Percentiles rank a stretch among this genome's conserved stretches.
Conservation (phyloP, 2,113 vertebrate genomes). For the Lethenteron reissneri region DNA sequence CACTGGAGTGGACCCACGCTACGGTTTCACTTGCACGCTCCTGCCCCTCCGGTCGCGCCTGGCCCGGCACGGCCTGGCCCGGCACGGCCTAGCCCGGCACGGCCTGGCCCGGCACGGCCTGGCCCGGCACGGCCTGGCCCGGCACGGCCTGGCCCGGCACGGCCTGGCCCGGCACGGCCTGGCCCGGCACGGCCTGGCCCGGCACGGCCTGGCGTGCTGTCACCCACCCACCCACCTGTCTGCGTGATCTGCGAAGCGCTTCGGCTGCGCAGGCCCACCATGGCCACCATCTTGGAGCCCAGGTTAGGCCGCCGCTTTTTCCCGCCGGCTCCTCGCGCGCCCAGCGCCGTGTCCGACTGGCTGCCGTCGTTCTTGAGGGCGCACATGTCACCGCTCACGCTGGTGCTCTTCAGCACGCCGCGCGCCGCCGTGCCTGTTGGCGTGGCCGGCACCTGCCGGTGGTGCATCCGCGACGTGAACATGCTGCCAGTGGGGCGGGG, state of each 20-base stretch:
- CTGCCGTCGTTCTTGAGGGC: slow-evolving; percentile 73
- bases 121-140: no score
- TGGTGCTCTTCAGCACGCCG: slow-evolving; percentile 83
- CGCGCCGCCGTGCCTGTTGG: slow-evolving; percentile 41
- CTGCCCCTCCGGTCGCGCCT: no score
- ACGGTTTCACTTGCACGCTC: no score
- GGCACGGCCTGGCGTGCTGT: no score
- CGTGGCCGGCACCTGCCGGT: background rate
- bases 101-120: no score
- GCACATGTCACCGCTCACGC: slow-evolving; percentile 80
- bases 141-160: no score
- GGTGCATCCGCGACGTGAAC: background rate
- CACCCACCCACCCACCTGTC: slow-evolving; percentile 30
- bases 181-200: no score
- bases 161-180: no score
- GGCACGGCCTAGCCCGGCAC: no score
- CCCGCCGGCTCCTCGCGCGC: slow-evolving; percentile 49
- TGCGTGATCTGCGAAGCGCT: slow-evolving; percentile 91
- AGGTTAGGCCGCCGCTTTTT: slow-evolving; percentile 74
- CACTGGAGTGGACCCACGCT: no score
- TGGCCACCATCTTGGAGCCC: slow-evolving; percentile 80
- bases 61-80: no score
- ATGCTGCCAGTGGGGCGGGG: background rate
- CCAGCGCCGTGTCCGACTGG: slow-evolving; percentile 88
- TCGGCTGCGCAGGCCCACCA: slow-evolving; percentile 57